Evolutionary conservation across 2,888 invertebrate genomes (phyloP), one percentile per base, ranked within the genome.

Genomic region (Melipona bicolor): DNA sequence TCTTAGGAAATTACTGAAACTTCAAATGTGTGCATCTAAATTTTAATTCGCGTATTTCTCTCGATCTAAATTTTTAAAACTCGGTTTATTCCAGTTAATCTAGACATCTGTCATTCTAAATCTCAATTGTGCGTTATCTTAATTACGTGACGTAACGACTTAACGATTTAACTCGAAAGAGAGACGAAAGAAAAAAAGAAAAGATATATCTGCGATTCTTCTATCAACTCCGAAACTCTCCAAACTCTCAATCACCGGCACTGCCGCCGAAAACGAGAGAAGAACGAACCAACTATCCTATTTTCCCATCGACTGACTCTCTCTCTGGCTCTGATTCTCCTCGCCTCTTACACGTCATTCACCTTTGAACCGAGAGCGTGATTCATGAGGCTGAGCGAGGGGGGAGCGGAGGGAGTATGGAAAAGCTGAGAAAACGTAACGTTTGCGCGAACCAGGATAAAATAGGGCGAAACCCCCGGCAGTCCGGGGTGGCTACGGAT

Each of bases 391-490:
- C n/a, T 1, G 36, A 9, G 56, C 24, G 15, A 32, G 52, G 61
- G 36, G 5, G 6, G 36, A 0, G 1, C 0, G 36, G 36, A 36
- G 36, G 36, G 36, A 36, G 36, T 32, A 11, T 43, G 79, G 69
- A 81, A 81, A 86, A 86, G 79, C 84, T 82, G 84, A 86, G 86
- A 84, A 83, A 87, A 84, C 84, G 81, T 84, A 77, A 76, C 84
- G 86, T 89, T 83, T 81, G 86, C 73, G 87, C 79, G 78, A 75
- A 73, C 21, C 49, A 70, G 72, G n/a, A 62, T 82, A 73, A 79
- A 87, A 83, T 73, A 78, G 81, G 73, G 82, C 82, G 86, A 81
- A 84, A 88, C 84, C 64, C 87, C 73, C 76, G 84, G 67, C 79
- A 83, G 84, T 62, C 81, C 75, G 65, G 73, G 50, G 72, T 61